Conservation (phyloP, 2,113 vertebrate species). For the Rhodinocichla rosea region DNA sequence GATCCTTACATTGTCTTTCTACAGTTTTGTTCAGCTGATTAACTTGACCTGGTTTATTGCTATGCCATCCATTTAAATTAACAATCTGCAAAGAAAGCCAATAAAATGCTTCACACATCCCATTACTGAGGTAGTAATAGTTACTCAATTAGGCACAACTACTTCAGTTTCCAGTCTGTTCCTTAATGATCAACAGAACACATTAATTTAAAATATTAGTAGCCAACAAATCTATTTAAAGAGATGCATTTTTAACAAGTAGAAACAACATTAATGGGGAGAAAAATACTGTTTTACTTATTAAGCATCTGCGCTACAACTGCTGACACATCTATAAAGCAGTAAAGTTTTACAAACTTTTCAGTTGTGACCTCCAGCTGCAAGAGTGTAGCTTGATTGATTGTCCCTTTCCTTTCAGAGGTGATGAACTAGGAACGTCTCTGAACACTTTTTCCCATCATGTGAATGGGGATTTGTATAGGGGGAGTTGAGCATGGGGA, state of each 20-base stretch:
- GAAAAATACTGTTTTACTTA: not conserved
- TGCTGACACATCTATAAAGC: not conserved
- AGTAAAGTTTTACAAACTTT: not conserved
- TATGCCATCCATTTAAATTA: conserved; percentile 44
- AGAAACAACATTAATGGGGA: not conserved
- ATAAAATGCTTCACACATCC: conserved; percentile 32
- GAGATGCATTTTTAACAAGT: not conserved
- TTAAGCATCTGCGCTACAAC: not conserved
- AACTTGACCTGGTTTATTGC: conserved; percentile 36
- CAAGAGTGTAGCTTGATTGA: not conserved
- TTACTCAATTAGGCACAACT: conserved; percentile 49
- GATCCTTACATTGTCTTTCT: not conserved
- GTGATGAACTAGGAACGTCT: not conserved
- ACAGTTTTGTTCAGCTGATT: conserved; percentile 45
- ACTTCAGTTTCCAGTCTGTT: conserved; percentile 15
- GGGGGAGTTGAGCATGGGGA: not conserved
- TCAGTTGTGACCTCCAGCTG: not conserved
- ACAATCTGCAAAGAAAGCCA: conserved; percentile 28
- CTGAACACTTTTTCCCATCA: not conserved
- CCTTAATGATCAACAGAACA: conserved; percentile 1
- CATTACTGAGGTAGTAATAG: conserved; percentile 13
- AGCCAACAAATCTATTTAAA: conserved; percentile 9
- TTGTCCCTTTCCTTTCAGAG: not conserved
- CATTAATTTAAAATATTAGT: conserved; percentile 1
- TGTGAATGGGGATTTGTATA: fast-evolving